Evolutionary conservation across 1,140 invertebrate species (phyloP), one percentile per base, ranked within the genome.

Genomic region (Neuroterus valhalla): DNA sequence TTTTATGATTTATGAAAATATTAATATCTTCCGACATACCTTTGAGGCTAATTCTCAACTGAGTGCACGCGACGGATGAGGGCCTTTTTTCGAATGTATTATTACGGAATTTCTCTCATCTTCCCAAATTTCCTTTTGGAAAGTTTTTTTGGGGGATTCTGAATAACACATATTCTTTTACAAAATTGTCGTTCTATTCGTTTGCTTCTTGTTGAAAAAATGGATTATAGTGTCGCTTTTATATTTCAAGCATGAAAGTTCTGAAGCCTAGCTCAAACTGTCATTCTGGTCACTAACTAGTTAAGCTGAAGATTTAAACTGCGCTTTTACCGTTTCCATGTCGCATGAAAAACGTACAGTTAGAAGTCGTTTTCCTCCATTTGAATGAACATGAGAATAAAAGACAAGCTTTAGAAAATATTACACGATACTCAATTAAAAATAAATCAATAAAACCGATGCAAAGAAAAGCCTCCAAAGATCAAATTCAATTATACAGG

Each of bases 281-380:
- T 62, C 52, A 62, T 23, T 15, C 21, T 62, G 23, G 26, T 62
- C 52, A 50, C 46, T 17, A 50, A 38, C 19, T 17, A 50, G n/a
- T 19, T 17, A 50, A 19, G n/a, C 52, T 62, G 52, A 62, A 21
- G 23, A 62, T 11, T 62, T 62, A 31, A 62, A 26, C 52, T 26
- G 52, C 23, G 52, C 23, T 15, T 26, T 26, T 62, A 26, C 23
- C 26, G 21, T 62, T 62, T 31, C 52, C 12, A 15, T 23, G 52
- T 26, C 12, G 26, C 26, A 23, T 31, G 23, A 62, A 62, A 62
- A 62, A 15, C 12, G 21, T 62, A 31, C 14, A 10, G 52, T 23
- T 12, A 62, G 31, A 21, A 31, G 12, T 10, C 14, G 12, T 12
- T 23, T 62, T 62, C 31, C 23, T 31, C 52, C 46, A 62, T 8